These are phyloP conservation scores for Acrocephalus scirpaceus DNA, from an alignment of 2,797 vertebrate species.

Conservation along the genomic window DNA sequence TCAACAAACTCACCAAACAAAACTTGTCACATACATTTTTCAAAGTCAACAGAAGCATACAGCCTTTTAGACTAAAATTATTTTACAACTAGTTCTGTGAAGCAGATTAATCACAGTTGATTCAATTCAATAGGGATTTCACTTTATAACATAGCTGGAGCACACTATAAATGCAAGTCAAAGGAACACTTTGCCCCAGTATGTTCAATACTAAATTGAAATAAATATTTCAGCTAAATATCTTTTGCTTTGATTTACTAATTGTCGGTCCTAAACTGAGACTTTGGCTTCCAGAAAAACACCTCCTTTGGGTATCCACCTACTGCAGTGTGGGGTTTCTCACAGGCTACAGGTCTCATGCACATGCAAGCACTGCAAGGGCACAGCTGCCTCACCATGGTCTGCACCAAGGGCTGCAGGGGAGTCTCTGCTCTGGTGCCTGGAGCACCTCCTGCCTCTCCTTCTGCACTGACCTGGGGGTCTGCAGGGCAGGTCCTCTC, in stretches of 20 bases:
- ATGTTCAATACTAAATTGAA: background rate
- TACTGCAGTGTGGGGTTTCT: background rate
- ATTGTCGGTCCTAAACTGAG: background rate
- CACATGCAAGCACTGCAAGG: background rate
- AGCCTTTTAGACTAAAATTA: background rate
- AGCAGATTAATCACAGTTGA: background rate
- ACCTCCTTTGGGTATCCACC: background rate
- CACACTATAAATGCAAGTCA: background rate
- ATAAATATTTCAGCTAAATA: background rate
- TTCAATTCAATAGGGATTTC: background rate
- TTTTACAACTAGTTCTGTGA: background rate
- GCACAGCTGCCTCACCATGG: background rate
- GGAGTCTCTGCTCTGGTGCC: background rate
- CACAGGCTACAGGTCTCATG: background rate
- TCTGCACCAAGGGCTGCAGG: fast-evolving
- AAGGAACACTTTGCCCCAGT: background rate
- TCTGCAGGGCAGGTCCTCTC: background rate
- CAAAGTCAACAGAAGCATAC: background rate
- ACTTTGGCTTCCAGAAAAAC: background rate
- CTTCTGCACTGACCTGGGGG: background rate
- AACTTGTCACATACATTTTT: background rate
- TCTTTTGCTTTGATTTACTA: background rate
- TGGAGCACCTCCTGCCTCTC: background rate
- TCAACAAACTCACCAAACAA: background rate
- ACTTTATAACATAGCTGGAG: background rate